Conservation (phyloP, 2,888 invertebrate genomes). For the Agrochola litura region DNA sequence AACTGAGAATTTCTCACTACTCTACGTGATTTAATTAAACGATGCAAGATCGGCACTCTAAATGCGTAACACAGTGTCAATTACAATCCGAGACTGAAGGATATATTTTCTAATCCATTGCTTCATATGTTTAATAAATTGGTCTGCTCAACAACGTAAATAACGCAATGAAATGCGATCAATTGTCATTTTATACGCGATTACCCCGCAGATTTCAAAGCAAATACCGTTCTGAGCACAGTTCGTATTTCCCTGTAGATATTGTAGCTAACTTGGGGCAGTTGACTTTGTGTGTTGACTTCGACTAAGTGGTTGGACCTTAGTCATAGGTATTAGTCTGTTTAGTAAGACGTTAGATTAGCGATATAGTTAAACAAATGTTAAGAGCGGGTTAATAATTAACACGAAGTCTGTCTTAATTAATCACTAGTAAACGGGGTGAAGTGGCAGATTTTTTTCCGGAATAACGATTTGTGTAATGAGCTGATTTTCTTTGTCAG, state of each 20-base stretch:
- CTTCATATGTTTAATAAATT: too few relatives aligned
- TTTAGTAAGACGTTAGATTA: neutral
- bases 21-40: conserved; percentile 3
- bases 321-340: neutral
- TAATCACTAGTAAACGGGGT: neutral
- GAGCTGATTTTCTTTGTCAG: neutral
- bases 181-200: too few relatives aligned
- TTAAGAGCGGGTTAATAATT: neutral
- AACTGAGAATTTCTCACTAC: neutral
- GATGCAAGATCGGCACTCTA: neutral
- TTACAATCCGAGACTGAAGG: too few relatives aligned
- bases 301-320: neutral
- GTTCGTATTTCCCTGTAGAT: conserved; percentile 8
- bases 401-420: neutral
- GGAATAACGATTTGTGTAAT: neutral
- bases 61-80: too few relatives aligned
- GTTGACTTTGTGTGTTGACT: conserved; percentile 24
- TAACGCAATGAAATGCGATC: too few relatives aligned
- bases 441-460: neutral
- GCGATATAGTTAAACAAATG: neutral
- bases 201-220: conserved; percentile 9
- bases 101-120: too few relatives aligned
- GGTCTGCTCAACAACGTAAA: too few relatives aligned
- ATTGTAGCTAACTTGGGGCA: neutral
- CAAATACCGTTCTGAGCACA: conserved; percentile 20